Base-by-base conservation (phyloP, 2,113 vertebrate genomes). In the Nematolebias whitei region DNA sequence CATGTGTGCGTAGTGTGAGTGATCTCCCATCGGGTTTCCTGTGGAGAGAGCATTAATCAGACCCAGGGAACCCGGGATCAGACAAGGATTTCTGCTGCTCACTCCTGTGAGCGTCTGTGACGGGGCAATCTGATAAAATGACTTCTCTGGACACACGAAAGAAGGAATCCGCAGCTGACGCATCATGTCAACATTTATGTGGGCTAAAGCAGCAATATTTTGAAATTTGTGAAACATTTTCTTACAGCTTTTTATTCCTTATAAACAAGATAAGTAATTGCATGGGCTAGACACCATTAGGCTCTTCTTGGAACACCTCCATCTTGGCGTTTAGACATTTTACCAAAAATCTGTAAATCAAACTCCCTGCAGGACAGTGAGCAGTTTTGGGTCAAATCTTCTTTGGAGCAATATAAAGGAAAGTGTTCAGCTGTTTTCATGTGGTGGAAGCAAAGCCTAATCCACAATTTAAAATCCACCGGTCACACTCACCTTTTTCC, bases 21-120 rank as follows among this genome's bases (percentile, higher is more conserved):
- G 78, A 79, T 74, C 71, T 79, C 82, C 75, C 70, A 74, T 24
- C 32, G 82, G 80, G 77, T 79, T 50, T 62, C 81, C 84, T 73
- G 71, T 57, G 64, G 86, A 70, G 82, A 74, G 69, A 71, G 70
- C 74, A 84, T 86, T 88, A 89, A 88, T 90, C 87, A 87, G 85
- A 75, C 82, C 58, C 73, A 39, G 19, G 68, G 77, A 72, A 65
- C 50, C 35, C 2, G 3, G 56, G 58, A 70, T 74, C 68, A 85
- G 51, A 77, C 77, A 59, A 59, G 53, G 60, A 35, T 43, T 62
- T 53, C 44, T 20, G 68, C 9, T 41, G 5, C 40, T 55, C 52
- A 23, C 32, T 35, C 18, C 39, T 35, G 53, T 35, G 50, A 38
- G 32, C 26, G 54, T 54, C 26, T 20, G 24, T 22, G 74, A 57